These are phyloP conservation scores for Drosophila longiperda DNA, from an alignment of 2,888 invertebrate species.

Conservation along the genomic window DNA sequence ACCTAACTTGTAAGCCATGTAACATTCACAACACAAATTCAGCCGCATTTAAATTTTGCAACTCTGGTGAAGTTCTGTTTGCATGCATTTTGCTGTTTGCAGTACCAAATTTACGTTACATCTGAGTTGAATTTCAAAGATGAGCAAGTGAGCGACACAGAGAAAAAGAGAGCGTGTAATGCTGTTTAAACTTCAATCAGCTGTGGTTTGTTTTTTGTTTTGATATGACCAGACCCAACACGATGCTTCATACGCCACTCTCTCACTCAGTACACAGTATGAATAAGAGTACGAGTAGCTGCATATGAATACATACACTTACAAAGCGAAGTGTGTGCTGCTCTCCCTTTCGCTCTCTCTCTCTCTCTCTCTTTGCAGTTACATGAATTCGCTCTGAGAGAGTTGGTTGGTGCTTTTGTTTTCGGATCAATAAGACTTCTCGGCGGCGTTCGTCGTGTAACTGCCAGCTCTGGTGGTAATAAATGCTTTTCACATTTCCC, in stretches of 20 bases:
- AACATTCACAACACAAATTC: not conserved
- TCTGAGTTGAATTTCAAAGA: constrained; percentile 42
- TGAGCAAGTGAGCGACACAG: constrained; percentile 4
- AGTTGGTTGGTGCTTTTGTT: constrained; percentile 48
- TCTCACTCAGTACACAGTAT: constrained; percentile 29
- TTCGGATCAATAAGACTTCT: constrained; percentile 82
- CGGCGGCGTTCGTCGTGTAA: constrained; percentile 43
- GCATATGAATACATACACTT: constrained; percentile 10
- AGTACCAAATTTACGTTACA: constrained; percentile 29
- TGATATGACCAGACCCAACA: constrained; percentile 51
- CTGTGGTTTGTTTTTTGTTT: constrained; percentile 79
- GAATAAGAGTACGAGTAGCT: not conserved
- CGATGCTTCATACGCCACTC: constrained; percentile 36
- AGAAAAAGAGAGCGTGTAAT: constrained; percentile 16
- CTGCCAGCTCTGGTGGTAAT: constrained; percentile 67
- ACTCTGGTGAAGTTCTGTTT: constrained; percentile 11
- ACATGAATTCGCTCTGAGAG: constrained; percentile 43
- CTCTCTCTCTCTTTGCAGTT: constrained; percentile 26
- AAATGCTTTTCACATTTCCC: constrained; percentile 84
- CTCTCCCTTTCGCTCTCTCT: constrained; percentile 22
- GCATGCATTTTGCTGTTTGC: constrained; percentile 10
- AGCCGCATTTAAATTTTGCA: not conserved
- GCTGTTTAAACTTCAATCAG: constrained; percentile 66
- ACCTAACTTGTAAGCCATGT: not conserved
- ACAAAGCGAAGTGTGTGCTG: constrained; percentile 37